A percentile compares a stretch with the other conserved stretches of the same genome.
Evolutionary conservation across 92 coral and sea anemone genomes (phyloP).

Genomic region (Umimayanthus chanpuru): DNA sequence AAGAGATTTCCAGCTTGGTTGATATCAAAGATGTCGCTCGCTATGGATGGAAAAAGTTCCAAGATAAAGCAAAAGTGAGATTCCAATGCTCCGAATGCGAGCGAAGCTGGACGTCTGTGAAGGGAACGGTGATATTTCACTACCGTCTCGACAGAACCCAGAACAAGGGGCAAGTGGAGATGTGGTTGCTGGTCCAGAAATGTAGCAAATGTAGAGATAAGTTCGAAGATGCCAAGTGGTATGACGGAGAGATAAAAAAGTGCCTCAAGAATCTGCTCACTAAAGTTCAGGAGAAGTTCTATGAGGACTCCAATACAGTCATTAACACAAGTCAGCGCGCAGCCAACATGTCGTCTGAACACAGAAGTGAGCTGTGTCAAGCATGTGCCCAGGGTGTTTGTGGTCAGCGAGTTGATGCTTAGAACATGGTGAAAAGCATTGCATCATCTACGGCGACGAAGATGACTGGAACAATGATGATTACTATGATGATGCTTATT

Average conservation of each 20-base stretch:
- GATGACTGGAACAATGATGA: neutral
- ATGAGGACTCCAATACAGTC: neutral
- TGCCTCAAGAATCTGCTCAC: constrained; percentile 5
- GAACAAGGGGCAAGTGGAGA: constrained; percentile 8
- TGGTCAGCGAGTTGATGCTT: neutral
- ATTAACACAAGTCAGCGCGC: constrained; percentile 12
- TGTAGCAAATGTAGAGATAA: neutral
- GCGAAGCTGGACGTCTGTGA: constrained; percentile 34
- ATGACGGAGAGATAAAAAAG: constrained; percentile 7
- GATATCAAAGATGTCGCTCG: neutral
- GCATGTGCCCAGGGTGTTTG: constrained; percentile 42
- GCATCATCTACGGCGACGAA: neutral
- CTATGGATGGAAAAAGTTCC: constrained; percentile 20
- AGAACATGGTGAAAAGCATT: neutral
- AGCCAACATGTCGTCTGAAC: constrained; percentile 39
- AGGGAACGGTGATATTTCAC: constrained; percentile 29
- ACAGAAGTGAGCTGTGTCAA: constrained; percentile 40
- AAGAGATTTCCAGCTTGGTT: neutral
- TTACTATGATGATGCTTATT: neutral
- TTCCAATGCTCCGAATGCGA: constrained; percentile 17
- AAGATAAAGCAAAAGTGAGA: constrained; percentile 14
- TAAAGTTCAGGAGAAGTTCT: constrained; percentile 39
- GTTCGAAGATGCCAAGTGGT: constrained; percentile 30
- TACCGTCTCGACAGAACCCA: neutral
- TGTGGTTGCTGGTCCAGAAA: constrained; percentile 37